These are phyloP conservation scores for Amphiduros pacificus DNA, from an alignment of 2,888 invertebrate genomes.

Conservation along the genomic window DNA sequence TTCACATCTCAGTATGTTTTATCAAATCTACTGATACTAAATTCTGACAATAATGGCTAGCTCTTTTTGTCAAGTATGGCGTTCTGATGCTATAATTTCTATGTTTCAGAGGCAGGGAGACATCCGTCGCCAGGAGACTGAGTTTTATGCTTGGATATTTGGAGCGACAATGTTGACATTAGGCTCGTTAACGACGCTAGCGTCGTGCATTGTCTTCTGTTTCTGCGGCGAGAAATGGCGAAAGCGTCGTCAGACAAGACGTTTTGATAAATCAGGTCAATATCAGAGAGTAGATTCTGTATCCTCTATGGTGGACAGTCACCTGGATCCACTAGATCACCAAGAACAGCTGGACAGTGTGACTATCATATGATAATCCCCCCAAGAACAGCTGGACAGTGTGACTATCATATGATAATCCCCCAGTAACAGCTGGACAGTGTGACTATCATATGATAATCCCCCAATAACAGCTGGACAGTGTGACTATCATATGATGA, in stretches of 20 bases:
- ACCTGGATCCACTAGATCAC: slow-evolving; percentile 16
- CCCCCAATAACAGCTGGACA: slow-evolving; percentile 19
- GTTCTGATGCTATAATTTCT: no score
- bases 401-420: no score
- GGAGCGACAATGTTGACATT: slow-evolving; percentile 27
- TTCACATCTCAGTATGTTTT: no score
- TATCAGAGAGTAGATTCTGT: slow-evolving; percentile 32
- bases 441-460: no score
- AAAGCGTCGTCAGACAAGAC: slow-evolving; percentile 13
- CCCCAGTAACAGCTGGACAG: no score
- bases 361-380: slow-evolving; percentile 23
- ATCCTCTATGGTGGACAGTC: slow-evolving; percentile 29
- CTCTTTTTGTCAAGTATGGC: no score
- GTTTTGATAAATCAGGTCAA: slow-evolving; percentile 25
- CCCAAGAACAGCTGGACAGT: no score
- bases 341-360: slow-evolving; percentile 19
- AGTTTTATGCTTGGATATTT: slow-evolving; percentile 30
- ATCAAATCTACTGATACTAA: no score
- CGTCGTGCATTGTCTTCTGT: slow-evolving; percentile 26
- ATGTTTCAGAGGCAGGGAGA: slow-evolving; percentile 10
- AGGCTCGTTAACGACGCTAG: slow-evolving; percentile 22
- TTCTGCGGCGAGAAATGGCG: slow-evolving; percentile 26
- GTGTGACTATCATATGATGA: slow-evolving; percentile 23
- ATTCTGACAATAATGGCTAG: no score
- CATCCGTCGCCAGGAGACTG: slow-evolving; percentile 17